Conservation (phyloP, 2,113 vertebrate species). For the Tragelaphus buxtoni region DNA sequence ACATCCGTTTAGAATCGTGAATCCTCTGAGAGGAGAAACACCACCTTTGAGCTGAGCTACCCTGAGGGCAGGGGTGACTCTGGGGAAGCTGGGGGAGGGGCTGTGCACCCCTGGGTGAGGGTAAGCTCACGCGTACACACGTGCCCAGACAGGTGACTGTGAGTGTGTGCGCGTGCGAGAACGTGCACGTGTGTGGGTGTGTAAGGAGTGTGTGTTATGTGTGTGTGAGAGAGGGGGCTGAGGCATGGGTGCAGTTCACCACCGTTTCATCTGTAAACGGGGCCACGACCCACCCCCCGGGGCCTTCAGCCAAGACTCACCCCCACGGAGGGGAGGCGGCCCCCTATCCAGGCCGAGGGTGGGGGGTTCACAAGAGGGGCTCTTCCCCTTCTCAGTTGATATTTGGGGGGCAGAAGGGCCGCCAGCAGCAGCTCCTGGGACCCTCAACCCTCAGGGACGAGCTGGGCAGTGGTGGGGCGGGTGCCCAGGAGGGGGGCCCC, state of each 20-base stretch:
- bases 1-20: neutral
- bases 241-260: neutral
- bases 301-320: neutral
- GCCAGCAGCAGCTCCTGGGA: neutral
- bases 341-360: rapidly evolving
- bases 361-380: too few species aligned
- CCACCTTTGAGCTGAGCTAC: neutral
- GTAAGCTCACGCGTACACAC: rapidly evolving
- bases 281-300: neutral
- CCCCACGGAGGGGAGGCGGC: rapidly evolving
- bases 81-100: too few species aligned
- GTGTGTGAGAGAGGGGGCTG: neutral
- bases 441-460: rapidly evolving
- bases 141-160: neutral
- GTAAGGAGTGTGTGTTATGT: neutral
- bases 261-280: neutral
- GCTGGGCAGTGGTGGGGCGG: neutral
- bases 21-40: neutral
- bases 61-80: neutral
- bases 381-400: neutral
- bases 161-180: neutral
- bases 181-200: neutral
- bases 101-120: neutral
- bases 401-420: neutral
- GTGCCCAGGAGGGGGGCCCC: neutral